These are phyloP conservation scores for Cydia fagiglandana DNA, from an alignment of 1,140 invertebrate genomes.

Conservation along the genomic window DNA sequence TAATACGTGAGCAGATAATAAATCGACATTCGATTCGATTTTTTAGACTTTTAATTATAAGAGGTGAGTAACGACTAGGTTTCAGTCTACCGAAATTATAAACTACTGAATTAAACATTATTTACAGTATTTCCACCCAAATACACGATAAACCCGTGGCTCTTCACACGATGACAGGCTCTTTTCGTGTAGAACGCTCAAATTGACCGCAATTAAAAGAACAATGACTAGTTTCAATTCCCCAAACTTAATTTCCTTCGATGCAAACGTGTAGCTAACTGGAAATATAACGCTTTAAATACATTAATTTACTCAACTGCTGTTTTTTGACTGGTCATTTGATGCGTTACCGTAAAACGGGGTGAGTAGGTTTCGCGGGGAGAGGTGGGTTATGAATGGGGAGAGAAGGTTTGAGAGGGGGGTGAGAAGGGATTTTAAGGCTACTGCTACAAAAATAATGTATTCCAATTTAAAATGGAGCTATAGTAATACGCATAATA, in stretches of 20 bases:
- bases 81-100: background rate
- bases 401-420: too few relatives aligned
- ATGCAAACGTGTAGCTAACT: constrained; percentile 60
- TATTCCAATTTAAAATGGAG: too few relatives aligned
- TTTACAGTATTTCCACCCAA: constrained; percentile 17
- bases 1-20: too few relatives aligned
- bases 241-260: constrained; percentile 73
- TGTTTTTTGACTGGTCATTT: background rate
- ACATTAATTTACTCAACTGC: constrained; percentile 48
- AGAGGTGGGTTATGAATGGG: too few relatives aligned
- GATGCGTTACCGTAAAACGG: too few relatives aligned
- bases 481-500: too few relatives aligned
- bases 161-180: constrained; percentile 65
- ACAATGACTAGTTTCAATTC: constrained; percentile 75
- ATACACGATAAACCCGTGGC: constrained; percentile 30
- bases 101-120: background rate
- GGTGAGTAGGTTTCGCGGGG: too few relatives aligned
- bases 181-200: constrained; percentile 72
- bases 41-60: too few relatives aligned
- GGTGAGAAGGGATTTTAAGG: too few relatives aligned
- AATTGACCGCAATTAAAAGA: constrained; percentile 76
- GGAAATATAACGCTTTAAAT: constrained; percentile 64
- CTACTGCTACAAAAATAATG: too few relatives aligned
- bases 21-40: too few relatives aligned
- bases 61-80: too few relatives aligned